Conservation (phyloP, 2,797 vertebrate species). For the Antennarius maculatus region DNA sequence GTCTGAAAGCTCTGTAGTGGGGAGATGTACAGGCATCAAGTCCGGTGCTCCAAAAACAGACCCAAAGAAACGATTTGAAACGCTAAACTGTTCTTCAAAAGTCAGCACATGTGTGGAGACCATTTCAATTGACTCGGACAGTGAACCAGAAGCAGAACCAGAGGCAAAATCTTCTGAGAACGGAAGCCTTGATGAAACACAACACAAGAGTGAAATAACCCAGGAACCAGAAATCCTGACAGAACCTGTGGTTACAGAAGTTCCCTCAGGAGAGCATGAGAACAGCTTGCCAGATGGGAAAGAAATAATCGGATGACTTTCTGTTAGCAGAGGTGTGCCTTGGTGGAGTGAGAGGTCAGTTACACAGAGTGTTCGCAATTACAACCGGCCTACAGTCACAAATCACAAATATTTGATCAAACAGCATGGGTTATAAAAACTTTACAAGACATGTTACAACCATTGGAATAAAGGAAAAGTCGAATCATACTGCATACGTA, state of each 20-base stretch:
- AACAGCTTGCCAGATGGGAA: conserved; percentile 52
- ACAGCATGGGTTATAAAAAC: conserved; percentile 30
- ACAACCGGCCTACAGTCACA: neutral
- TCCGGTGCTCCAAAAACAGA: conserved; percentile 55
- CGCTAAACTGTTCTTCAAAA: conserved; percentile 85
- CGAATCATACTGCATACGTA: conserved; percentile 48
- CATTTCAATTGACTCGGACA: conserved; percentile 81
- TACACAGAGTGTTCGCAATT: conserved; percentile 2
- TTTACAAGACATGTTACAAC: conserved; percentile 17
- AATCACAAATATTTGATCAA: conserved; percentile 24
- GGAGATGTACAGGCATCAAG: conserved; percentile 73
- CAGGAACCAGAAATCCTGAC: conserved; percentile 43
- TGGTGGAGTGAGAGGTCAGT: conserved; percentile 20
- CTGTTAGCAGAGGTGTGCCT: conserved; percentile 52
- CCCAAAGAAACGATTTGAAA: conserved; percentile 80
- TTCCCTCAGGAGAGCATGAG: conserved; percentile 17
- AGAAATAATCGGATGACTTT: conserved; percentile 39
- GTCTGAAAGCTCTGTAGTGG: conserved; percentile 78
- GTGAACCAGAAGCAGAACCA: conserved; percentile 69
- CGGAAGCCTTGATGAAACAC: conserved; percentile 28
- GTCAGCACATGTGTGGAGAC: conserved; percentile 74
- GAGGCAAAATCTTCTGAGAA: conserved; percentile 51
- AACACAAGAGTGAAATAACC: conserved; percentile 15
- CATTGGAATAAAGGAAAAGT: conserved; percentile 25
- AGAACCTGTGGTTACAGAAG: conserved; percentile 69